Evolutionary conservation across 2,113 vertebrate genomes (phyloP).

Genomic region (Aspiorhynchus laticeps): DNA sequence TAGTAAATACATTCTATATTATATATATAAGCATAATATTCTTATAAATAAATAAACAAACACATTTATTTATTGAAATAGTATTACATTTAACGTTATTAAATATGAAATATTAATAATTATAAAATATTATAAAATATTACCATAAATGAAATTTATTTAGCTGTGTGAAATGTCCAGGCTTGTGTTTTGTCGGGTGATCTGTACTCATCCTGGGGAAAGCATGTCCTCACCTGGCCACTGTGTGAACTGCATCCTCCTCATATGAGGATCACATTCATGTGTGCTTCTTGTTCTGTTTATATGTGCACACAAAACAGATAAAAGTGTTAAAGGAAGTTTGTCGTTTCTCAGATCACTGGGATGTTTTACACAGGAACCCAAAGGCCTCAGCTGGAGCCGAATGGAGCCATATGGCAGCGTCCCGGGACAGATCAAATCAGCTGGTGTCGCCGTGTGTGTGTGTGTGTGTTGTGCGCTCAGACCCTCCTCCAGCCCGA

Average conservation of each 20-base stretch:
- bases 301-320: background rate
- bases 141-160: too few species aligned
- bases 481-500: conserved; percentile 15
- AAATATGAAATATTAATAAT: too few species aligned
- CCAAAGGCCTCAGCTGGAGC: background rate
- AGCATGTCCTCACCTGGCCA: conserved; percentile 45
- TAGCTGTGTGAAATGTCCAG: background rate
- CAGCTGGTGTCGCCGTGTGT: background rate
- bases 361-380: background rate
- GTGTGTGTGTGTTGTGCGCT: background rate
- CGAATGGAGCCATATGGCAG: conserved; percentile 17
- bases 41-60: too few species aligned
- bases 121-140: too few species aligned
- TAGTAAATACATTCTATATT: too few species aligned
- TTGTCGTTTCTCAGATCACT: background rate
- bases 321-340: background rate
- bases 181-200: background rate
- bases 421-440: background rate
- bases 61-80: too few species aligned
- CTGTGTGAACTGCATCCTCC: background rate
- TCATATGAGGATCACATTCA: background rate
- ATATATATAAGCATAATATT: too few species aligned
- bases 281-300: background rate
- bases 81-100: too few species aligned
- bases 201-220: conserved; percentile 25